These are phyloP conservation scores for Hippocampus comes DNA, from an alignment of 2,113 vertebrate species.

Conservation along the genomic window DNA sequence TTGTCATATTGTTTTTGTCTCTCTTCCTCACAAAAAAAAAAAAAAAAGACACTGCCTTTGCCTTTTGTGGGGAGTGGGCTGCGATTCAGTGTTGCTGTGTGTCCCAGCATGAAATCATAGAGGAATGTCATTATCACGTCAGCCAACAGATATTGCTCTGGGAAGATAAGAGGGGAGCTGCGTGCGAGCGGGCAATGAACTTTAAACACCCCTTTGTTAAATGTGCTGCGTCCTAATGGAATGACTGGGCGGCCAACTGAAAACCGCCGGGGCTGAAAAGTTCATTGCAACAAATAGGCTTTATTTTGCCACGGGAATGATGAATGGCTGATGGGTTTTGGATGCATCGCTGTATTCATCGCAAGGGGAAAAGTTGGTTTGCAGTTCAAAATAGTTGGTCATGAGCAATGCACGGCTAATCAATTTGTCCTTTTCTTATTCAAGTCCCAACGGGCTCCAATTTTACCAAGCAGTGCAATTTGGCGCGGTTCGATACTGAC, in stretches of 20 bases:
- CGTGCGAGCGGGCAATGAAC: constrained; percentile 7
- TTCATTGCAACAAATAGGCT: constrained; percentile 6
- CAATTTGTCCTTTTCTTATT: neutral
- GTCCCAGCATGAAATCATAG: constrained; percentile 62
- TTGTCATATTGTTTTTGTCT: constrained; percentile 65
- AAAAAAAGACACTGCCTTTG: constrained; percentile 21
- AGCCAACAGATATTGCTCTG: constrained; percentile 45
- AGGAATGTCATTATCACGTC: constrained; percentile 73
- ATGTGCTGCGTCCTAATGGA: constrained; percentile 23
- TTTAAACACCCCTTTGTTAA: constrained; percentile 35
- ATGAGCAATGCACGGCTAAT: neutral
- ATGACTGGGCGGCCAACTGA: neutral
- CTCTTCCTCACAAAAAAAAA: constrained; percentile 55
- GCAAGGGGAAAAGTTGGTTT: neutral
- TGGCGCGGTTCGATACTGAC: neutral
- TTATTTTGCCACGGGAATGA: neutral
- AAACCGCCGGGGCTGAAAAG: constrained; percentile 20
- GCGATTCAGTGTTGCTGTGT: constrained; percentile 53
- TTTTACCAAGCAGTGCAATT: neutral
- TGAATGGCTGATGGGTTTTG: neutral
- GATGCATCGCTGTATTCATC: neutral
- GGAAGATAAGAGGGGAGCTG: neutral
- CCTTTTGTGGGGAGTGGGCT: constrained; percentile 45
- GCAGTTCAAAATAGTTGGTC: neutral
- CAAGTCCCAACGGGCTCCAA: neutral